These are phyloP conservation scores for Craseonycteris thonglongyai DNA, from an alignment of 2,113 vertebrate genomes.

Conservation along the genomic window DNA sequence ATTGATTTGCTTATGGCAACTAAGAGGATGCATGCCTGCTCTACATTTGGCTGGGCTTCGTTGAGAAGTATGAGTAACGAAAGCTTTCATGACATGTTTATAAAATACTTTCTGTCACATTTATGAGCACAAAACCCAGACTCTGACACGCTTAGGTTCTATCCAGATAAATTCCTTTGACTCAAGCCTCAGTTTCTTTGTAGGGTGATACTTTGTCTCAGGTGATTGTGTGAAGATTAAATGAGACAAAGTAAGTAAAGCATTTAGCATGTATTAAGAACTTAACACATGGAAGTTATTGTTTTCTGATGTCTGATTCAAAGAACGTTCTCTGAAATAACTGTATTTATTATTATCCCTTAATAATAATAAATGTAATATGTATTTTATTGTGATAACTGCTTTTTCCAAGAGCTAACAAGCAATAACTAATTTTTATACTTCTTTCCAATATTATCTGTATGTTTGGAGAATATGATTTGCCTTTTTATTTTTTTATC, in stretches of 20 bases:
- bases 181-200: neutral
- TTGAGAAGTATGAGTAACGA: neutral
- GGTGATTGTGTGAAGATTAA: neutral
- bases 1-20: neutral
- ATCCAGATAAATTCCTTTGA: neutral
- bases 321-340: neutral
- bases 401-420: neutral
- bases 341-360: neutral
- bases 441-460: neutral
- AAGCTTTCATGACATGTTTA: neutral
- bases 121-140: neutral
- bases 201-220: neutral
- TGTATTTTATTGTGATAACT: neutral
- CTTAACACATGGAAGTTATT: neutral
- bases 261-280: neutral
- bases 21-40: neutral
- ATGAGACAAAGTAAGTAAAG: neutral
- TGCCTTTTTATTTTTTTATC: neutral
- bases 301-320: neutral
- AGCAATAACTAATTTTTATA: neutral
- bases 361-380: neutral
- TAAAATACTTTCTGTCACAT: neutral
- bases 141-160: neutral
- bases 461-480: neutral
- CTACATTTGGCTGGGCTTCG: neutral